phyloP scores from a whole-genome alignment of 2,113 vertebrate genomes.

The Elaphurus davidianus region DNA sequence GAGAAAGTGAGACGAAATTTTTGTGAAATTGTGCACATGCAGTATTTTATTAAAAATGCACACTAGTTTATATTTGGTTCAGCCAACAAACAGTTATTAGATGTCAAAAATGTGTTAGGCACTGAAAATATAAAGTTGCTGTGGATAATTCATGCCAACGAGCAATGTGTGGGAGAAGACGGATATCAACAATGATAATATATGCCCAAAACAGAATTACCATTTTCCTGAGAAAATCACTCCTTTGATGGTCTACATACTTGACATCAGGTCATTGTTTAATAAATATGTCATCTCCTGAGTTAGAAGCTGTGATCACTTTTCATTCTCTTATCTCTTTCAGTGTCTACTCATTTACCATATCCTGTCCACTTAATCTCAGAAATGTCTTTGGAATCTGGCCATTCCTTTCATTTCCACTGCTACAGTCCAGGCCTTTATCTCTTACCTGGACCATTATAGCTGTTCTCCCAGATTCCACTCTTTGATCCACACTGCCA shows the following conservation, averaged over 20 bases:
- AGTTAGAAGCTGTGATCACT: background rate
- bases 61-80: background rate
- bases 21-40: background rate
- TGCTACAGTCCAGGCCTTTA: background rate
- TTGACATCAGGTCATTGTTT: background rate
- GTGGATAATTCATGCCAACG: background rate
- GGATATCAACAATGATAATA: background rate
- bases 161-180: background rate
- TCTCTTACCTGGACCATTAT: background rate
- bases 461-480: constrained; percentile 20
- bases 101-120: background rate
- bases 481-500: background rate
- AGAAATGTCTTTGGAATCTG: constrained; percentile 24
- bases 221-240: background rate
- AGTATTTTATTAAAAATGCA: constrained; percentile 15
- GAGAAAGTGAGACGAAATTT: background rate
- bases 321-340: background rate
- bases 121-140: background rate
- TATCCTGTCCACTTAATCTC: background rate
- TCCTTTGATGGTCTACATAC: background rate
- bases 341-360: background rate
- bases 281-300: background rate
- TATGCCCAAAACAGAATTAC: background rate
- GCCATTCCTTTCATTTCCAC: background rate
- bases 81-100: background rate